Evolutionary conservation across 1,140 invertebrate species (phyloP), one percentile per base, ranked within the genome.

Genomic region (Drosophila hydei): DNA sequence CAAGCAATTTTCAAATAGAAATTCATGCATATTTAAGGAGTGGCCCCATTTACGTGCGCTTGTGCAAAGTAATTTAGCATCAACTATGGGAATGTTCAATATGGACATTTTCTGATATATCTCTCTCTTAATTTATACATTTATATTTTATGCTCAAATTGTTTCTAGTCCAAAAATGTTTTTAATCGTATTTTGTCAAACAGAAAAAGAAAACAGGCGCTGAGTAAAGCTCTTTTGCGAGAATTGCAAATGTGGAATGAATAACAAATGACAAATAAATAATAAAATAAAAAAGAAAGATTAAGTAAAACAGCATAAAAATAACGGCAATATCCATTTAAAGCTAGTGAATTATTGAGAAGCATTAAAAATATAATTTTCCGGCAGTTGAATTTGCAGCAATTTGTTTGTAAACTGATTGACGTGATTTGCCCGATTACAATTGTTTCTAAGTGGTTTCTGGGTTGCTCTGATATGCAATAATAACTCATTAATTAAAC

Each of bases 401-500:
- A 6, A 40, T 43, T 43, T 43, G 16, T 3, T 23, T 21, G 2
- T n/a, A 3, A 51, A 30, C n/a, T 14, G 14, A 30, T 51, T 52
- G 14, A 11, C 12, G 18, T 52, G 14, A 36, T 33, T 33, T 19
- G 6, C 6, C 7, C 23, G 21, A 19, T 30, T 27, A 58, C 16
- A 30, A 45, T 30, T 59, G 42, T 27, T 45, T 23, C 40, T 11
- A 33, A 64, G 38, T 51, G 21, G 18, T 45, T 55, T n/a, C 16
- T 14, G 3, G 27, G 47, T 42, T 30, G 18, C 47, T 12, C 18
- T 60, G 36, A 45, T 60, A 42, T 64, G 30, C 33, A 60, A 59
- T 23, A 45, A 61, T 59, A 30, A 11, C 33, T 40, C 38, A 72
- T 72, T 67, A 67, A 72, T 67, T 67, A 72, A 40, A 58, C 69